A percentile compares a stretch with the other conserved stretches of the same genome.
These are phyloP conservation scores for Sebastes variabilis DNA, from an alignment of 2,797 vertebrate species.

Conservation along the genomic window DNA sequence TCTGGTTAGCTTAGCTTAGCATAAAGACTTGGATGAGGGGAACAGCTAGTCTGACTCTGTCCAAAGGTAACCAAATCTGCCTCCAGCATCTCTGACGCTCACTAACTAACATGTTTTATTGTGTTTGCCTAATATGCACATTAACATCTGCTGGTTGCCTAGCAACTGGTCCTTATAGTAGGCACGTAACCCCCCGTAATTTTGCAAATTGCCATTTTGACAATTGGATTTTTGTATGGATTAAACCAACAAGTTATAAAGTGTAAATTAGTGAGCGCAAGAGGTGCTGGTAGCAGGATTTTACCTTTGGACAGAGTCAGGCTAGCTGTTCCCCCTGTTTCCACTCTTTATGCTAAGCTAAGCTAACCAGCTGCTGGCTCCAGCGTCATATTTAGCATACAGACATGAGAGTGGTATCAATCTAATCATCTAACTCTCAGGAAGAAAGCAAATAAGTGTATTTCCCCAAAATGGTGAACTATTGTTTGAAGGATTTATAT, in stretches of 20 bases:
- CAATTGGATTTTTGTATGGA: not conserved
- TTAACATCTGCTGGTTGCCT: not conserved
- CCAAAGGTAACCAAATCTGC: not conserved
- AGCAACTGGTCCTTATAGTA: not conserved
- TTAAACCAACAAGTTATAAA: not conserved
- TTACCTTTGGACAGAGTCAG: not conserved
- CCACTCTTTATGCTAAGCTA: not conserved
- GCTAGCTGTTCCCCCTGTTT: not conserved
- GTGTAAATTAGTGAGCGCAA: not conserved
- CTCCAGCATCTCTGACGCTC: not conserved
- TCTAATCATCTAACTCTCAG: not conserved
- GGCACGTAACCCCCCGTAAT: not conserved
- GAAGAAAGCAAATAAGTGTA: not conserved
- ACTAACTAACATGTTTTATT: not conserved
- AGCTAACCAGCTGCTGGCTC: not conserved
- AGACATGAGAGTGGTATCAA: not conserved
- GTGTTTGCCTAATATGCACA: not conserved
- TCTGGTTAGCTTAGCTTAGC: slow-evolving; percentile 17
- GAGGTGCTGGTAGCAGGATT: not conserved
- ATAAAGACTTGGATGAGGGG: not conserved
- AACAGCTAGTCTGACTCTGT: not conserved
- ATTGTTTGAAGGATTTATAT: not conserved
- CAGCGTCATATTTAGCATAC: not conserved
- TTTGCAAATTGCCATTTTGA: not conserved
- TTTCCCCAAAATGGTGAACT: not conserved